A percentile compares a stretch with the other conserved stretches of the same genome.
phyloP scores from a whole-genome alignment of 2,113 vertebrate species.

The Chitala chitala region DNA sequence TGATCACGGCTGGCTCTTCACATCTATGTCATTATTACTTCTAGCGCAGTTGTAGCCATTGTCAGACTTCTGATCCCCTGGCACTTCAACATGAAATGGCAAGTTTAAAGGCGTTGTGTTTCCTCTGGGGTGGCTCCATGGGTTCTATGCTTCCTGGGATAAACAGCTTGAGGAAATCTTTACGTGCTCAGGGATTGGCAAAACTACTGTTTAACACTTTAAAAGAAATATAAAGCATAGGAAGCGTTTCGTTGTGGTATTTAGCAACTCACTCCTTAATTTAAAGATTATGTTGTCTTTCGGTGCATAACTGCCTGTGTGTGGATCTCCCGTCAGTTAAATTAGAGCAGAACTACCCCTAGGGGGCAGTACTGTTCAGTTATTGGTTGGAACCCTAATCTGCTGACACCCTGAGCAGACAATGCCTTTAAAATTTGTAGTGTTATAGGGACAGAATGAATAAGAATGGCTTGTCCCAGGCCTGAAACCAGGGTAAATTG shows the following conservation, averaged over 20 bases:
- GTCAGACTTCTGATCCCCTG: no score
- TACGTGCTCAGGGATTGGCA: not conserved
- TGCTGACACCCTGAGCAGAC: no score
- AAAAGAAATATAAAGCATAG: not conserved
- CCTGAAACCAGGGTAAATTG: not conserved
- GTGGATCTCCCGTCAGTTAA: not conserved
- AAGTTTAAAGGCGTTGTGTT: no score
- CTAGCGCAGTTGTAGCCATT: no score
- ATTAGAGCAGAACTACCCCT: not conserved
- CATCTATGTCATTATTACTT: no score
- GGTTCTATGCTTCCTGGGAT: no score
- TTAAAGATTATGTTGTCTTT: not conserved
- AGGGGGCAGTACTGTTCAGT: not conserved
- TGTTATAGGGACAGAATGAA: not conserved
- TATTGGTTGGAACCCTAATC: not conserved
- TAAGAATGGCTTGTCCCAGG: conserved; percentile 9
- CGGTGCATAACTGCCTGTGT: not conserved
- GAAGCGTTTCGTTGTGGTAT: not conserved
- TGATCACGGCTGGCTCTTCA: no score
- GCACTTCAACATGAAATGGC: no score
- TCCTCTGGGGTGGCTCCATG: no score
- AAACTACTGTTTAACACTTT: conserved; percentile 1
- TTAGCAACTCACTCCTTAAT: conserved; percentile 9
- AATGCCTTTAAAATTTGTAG: not conserved
- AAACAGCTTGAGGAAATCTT: no score